phyloP scores from a whole-genome alignment of 2,888 invertebrate species.

The Tiliacea aurago region DNA sequence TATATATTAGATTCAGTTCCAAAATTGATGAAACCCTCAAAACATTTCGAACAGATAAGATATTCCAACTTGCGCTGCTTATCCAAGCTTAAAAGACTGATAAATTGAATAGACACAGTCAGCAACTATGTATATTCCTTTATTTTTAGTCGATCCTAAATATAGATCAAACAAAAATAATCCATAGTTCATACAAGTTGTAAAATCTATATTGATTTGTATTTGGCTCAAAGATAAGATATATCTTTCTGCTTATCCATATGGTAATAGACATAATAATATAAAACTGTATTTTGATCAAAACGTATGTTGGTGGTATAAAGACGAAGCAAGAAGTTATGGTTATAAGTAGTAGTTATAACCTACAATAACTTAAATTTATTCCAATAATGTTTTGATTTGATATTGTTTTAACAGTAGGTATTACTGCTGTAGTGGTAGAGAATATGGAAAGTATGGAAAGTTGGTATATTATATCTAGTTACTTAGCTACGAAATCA shows the following conservation, averaged over 20 bases:
- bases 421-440: not conserved
- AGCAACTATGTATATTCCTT: not conserved
- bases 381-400: not conserved
- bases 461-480: not conserved
- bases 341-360: not conserved
- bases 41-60: slow-evolving; percentile 1
- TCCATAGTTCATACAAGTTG: slow-evolving; percentile 15
- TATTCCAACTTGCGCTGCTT: slow-evolving; percentile 6
- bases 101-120: slow-evolving; percentile 1
- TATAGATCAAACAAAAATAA: slow-evolving; percentile 35
- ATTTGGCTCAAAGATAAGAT: slow-evolving; percentile 57
- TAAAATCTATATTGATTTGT: slow-evolving; percentile 57
- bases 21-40: not conserved
- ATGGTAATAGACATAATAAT: slow-evolving; percentile 35
- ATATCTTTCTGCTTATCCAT: slow-evolving; percentile 30
- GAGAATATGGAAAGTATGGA: not conserved
- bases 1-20: not conserved
- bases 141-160: slow-evolving; percentile 21
- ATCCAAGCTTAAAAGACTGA: slow-evolving; percentile 5
- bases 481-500: not conserved
- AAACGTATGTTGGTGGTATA: not conserved
- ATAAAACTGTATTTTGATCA: slow-evolving; percentile 21
- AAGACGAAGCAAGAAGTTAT: not conserved
- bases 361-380: not conserved
- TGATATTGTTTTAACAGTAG: not conserved